Conservation (phyloP, 2,797 vertebrate genomes). For the Lateolabrax maculatus region DNA sequence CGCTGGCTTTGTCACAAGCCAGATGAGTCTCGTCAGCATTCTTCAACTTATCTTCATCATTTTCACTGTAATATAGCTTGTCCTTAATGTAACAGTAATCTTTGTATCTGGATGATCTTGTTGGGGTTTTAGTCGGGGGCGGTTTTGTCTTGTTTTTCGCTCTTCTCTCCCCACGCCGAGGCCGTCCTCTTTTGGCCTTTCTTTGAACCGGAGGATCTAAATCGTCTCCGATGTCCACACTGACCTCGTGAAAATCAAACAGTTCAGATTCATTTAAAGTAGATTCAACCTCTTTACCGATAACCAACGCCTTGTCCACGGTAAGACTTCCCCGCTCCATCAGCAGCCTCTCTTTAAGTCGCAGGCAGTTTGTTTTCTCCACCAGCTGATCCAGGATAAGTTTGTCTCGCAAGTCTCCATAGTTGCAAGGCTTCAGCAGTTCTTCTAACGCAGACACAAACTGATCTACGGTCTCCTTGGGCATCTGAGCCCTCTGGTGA, state of each 20-base stretch:
- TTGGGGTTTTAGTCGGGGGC: neutral
- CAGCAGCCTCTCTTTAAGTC: slow-evolving; percentile 65
- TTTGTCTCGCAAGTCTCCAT: slow-evolving; percentile 42
- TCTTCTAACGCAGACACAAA: slow-evolving; percentile 68
- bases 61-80: slow-evolving; percentile 13
- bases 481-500: slow-evolving; percentile 71
- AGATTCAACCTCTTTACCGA: slow-evolving; percentile 68
- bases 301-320: slow-evolving; percentile 57
- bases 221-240: slow-evolving; percentile 67
- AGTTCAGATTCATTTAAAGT: slow-evolving; percentile 28
- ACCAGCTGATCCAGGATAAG: slow-evolving; percentile 74
- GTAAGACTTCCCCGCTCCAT: slow-evolving; percentile 56
- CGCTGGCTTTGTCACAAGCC: neutral
- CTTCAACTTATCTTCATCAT: neutral
- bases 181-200: slow-evolving; percentile 68
- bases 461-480: slow-evolving; percentile 65
- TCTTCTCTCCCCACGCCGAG: slow-evolving; percentile 52
- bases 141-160: neutral
- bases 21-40: neutral
- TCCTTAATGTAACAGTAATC: slow-evolving; percentile 48
- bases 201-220: slow-evolving; percentile 45
- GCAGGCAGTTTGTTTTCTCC: slow-evolving; percentile 63
- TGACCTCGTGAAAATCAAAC: slow-evolving; percentile 67
- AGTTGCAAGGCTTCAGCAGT: slow-evolving; percentile 61
- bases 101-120: slow-evolving; percentile 16